Conservation (phyloP, 1,140 invertebrate species). For the Cecropterus lyciades region DNA sequence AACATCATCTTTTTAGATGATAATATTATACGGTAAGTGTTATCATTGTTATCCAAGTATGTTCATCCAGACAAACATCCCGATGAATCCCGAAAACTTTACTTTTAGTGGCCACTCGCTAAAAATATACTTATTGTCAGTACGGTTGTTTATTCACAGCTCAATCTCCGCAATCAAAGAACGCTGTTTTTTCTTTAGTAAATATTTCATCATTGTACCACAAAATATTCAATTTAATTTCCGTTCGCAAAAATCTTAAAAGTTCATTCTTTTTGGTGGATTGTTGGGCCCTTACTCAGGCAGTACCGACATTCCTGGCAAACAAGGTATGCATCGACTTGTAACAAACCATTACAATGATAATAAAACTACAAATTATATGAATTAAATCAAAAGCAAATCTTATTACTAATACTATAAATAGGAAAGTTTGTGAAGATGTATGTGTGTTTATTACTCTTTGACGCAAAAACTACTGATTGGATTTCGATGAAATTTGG, state of each 20-base stretch:
- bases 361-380: not conserved
- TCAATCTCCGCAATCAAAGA: conserved; percentile 6
- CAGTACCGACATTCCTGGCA: conserved; percentile 10
- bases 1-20: too few relatives aligned
- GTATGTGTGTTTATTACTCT: too few relatives aligned
- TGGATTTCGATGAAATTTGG: too few relatives aligned
- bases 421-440: too few relatives aligned
- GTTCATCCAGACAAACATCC: too few relatives aligned
- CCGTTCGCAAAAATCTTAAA: conserved; percentile 8
- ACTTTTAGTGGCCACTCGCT: too few relatives aligned
- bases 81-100: too few relatives aligned
- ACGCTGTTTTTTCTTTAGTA: conserved; percentile 1
- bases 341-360: not conserved
- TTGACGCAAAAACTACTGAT: too few relatives aligned
- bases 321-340: not conserved
- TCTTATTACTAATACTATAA: not conserved
- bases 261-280: conserved; percentile 19
- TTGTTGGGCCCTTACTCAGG: conserved; percentile 20
- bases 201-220: conserved; percentile 5
- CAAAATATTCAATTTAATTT: conserved; percentile 27
- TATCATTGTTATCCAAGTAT: too few relatives aligned
- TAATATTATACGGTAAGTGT: too few relatives aligned
- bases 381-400: not conserved
- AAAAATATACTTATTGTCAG: too few relatives aligned
- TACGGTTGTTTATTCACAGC: conserved; percentile 4